phyloP scores from a whole-genome alignment of 2,113 vertebrate species.

The Pangasianodon gigas region DNA sequence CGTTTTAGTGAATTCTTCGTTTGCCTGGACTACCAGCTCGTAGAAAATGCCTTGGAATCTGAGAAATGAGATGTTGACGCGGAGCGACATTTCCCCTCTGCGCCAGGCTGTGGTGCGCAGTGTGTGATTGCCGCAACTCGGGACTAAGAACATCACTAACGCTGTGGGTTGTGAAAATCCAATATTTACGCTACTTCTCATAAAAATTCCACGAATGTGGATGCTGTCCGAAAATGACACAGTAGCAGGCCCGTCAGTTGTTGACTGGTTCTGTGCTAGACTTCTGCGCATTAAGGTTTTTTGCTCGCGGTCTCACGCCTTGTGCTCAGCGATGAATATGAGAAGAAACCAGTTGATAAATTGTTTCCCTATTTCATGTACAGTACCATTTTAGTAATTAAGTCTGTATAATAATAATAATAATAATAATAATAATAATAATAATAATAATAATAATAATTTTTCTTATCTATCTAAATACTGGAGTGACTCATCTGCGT shows the following conservation, averaged over 20 bases:
- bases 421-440: conserved; percentile 21
- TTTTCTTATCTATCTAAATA: conserved; percentile 8
- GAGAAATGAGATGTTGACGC: conserved; percentile 16
- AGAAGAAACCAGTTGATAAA: background rate
- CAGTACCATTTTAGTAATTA: background rate
- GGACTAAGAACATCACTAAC: conserved; percentile 27
- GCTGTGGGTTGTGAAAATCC: background rate
- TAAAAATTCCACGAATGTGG: conserved; percentile 1
- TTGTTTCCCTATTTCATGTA: background rate
- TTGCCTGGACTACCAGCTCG: conserved; percentile 27
- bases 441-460: background rate
- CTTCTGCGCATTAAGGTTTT: background rate
- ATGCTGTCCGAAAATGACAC: conserved; percentile 7
- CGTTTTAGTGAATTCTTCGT: background rate
- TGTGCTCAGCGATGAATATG: conserved; percentile 18
- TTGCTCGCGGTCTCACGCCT: background rate
- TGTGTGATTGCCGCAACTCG: conserved; percentile 13
- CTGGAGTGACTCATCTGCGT: conserved; percentile 6
- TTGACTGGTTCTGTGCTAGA: background rate
- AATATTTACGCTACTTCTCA: background rate
- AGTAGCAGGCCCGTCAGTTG: background rate
- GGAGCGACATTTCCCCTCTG: background rate
- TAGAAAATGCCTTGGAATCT: conserved; percentile 13
- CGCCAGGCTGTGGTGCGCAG: conserved; percentile 7
- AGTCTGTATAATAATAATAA: conserved; percentile 18